Evolutionary conservation across 2,888 invertebrate genomes (phyloP), one percentile per base, ranked within the genome.

Genomic region (Leistus spinibarbis): DNA sequence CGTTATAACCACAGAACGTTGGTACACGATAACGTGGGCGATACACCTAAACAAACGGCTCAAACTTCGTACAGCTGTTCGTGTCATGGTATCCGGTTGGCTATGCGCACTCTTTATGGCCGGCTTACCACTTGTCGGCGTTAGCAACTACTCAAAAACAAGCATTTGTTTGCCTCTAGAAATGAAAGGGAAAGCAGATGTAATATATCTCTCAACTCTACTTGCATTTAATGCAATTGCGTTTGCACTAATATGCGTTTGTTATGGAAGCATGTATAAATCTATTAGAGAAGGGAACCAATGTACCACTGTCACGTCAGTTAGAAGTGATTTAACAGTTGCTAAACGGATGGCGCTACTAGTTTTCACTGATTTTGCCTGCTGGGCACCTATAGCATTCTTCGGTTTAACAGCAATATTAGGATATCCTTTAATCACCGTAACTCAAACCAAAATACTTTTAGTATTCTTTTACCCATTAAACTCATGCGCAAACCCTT

Each of bases 401-500:
- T 90, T 91, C 80, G 90, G 90, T 4, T 82, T 91, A 54, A 91
- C 91, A 0, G 91, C 91, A 3, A 87, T 91, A 1, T 85, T 90
- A 57, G 91, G 91, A 13, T 85, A 87, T 77, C 90, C 91, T 0
- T 84, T 91, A 53, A 90, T 92, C 69, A 88, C 84, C n/a, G 87
- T 87, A 0, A 86, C 87, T 2, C 85, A 86, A 78, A 85, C 86
- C 3, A 87, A 87, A 80, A 87, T 92, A 70, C 86, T 91, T 4
- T 83, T 90, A 77, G 91, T 92, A 9, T 91, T 91, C 81, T 90
- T 92, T 83, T 90, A 91, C 81, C 92, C 92, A 0, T 85, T 92
- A 78, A 92, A 92, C 83, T 89, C 90, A 1, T 91, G 91, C 81
- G 90, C 91, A 76, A 92, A 92, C 82, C 92, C 92, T 0, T 91